phyloP scores from a whole-genome alignment of 2,113 vertebrate species.

The Tragelaphus scriptus region DNA sequence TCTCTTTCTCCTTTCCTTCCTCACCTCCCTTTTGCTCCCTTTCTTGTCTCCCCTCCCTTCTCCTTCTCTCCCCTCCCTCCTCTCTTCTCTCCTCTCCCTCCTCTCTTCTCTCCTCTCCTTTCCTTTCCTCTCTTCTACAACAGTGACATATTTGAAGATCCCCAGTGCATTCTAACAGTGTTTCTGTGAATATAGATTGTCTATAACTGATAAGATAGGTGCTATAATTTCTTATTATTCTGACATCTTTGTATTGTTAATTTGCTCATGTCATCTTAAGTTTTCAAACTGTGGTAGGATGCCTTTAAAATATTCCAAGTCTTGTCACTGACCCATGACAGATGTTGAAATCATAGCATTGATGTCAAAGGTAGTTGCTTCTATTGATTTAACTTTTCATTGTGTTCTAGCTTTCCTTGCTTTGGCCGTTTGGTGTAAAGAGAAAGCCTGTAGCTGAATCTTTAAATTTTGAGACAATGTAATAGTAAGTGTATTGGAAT shows the following conservation, averaged over 20 bases:
- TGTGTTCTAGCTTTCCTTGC: not conserved
- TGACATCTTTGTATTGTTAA: constrained; percentile 23
- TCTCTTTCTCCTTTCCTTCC: not conserved
- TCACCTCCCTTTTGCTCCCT: not conserved
- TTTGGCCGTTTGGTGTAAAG: not conserved
- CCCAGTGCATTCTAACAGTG: not conserved
- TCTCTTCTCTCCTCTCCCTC: not conserved
- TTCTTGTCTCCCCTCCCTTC: not conserved
- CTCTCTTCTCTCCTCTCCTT: not conserved
- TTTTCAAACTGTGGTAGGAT: not conserved
- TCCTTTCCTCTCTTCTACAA: not conserved
- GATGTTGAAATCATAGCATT: not conserved
- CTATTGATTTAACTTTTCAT: not conserved
- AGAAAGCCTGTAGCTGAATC: not conserved
- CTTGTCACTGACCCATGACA: not conserved
- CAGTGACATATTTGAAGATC: not conserved
- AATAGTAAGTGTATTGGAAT: not conserved
- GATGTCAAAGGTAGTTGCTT: not conserved
- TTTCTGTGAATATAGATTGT: not conserved
- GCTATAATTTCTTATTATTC: not conserved
- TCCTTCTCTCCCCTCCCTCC: not conserved
- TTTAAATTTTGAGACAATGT: not conserved
- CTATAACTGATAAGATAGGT: not conserved
- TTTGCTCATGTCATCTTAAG: not conserved
- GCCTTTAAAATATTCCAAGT: not conserved